Evolutionary conservation across 2,797 vertebrate genomes (phyloP).

Genomic region (Phrynocephalus forsythii): DNA sequence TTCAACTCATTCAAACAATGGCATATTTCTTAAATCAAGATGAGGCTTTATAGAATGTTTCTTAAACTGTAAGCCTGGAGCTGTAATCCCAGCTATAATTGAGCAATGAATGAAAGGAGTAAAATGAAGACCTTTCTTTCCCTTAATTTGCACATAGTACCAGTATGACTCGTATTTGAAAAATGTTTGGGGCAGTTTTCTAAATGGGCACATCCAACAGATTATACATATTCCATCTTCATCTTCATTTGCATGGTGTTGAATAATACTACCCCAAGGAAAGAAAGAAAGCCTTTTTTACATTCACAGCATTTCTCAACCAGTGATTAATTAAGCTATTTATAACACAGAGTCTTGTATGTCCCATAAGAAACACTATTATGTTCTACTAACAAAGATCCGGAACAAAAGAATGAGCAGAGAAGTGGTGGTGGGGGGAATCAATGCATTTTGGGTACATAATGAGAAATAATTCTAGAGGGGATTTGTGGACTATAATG

Average conservation of each 20-base stretch:
- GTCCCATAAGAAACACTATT: conserved; percentile 31
- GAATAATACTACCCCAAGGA: conserved; percentile 27
- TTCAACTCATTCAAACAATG: background rate
- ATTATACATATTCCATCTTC: conserved; percentile 53
- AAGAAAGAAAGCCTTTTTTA: conserved; percentile 48
- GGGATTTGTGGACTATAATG: conserved; percentile 26
- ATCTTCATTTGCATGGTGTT: conserved; percentile 47
- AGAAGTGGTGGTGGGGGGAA: background rate
- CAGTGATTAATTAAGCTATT: conserved; percentile 71
- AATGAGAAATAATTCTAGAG: conserved; percentile 16
- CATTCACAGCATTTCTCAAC: conserved; percentile 74
- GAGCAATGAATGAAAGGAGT: conserved; percentile 68
- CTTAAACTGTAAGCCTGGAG: conserved; percentile 58
- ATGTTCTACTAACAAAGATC: conserved; percentile 40
- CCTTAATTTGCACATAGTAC: conserved; percentile 65
- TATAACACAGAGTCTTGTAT: conserved; percentile 43
- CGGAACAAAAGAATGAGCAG: conserved; percentile 42
- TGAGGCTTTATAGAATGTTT: background rate
- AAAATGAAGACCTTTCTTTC: conserved; percentile 7
- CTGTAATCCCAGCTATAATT: conserved; percentile 58
- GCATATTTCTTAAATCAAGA: conserved; percentile 13
- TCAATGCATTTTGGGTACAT: conserved; percentile 35
- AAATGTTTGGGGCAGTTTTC: conserved; percentile 50
- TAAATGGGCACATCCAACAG: conserved; percentile 36
- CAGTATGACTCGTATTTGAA: conserved; percentile 61